Percentiles rank a stretch among this genome's conserved stretches.
Evolutionary conservation across 2,888 invertebrate species (phyloP).

Genomic region (Blomia tropicalis): DNA sequence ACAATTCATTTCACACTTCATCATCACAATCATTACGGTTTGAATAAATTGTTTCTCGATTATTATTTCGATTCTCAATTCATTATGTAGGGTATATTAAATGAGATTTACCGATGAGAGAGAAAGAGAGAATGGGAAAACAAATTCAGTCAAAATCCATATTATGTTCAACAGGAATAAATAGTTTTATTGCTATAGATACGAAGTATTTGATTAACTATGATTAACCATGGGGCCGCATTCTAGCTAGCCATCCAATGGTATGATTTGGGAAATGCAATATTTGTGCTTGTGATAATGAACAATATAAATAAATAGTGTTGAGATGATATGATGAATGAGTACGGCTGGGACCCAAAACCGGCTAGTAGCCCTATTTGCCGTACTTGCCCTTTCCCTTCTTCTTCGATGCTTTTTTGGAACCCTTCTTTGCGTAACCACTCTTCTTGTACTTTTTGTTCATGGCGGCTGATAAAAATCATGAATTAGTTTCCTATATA

Average conservation of each 20-base stretch:
- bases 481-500: neutral
- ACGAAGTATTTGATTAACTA: neutral
- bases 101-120: neutral
- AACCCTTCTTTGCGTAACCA: neutral
- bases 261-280: too few species aligned
- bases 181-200: slow-evolving; percentile 4
- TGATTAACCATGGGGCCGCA: too few species aligned
- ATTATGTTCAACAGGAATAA: too few species aligned
- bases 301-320: neutral
- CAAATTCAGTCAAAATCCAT: neutral
- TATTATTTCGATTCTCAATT: too few species aligned
- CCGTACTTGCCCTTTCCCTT: slow-evolving; percentile 1
- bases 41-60: too few species aligned
- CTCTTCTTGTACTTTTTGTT: slow-evolving; percentile 6
- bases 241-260: too few species aligned
- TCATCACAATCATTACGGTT: too few species aligned
- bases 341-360: neutral
- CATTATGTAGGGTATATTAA: too few species aligned
- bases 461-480: neutral
- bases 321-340: neutral
- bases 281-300: too few species aligned
- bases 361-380: slow-evolving; percentile 8
- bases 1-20: too few species aligned
- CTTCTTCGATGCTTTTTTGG: neutral
- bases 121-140: neutral